Evolutionary conservation across 2,888 invertebrate genomes (phyloP), one percentile per base, ranked within the genome.

Genomic region (Unio pictorum): DNA sequence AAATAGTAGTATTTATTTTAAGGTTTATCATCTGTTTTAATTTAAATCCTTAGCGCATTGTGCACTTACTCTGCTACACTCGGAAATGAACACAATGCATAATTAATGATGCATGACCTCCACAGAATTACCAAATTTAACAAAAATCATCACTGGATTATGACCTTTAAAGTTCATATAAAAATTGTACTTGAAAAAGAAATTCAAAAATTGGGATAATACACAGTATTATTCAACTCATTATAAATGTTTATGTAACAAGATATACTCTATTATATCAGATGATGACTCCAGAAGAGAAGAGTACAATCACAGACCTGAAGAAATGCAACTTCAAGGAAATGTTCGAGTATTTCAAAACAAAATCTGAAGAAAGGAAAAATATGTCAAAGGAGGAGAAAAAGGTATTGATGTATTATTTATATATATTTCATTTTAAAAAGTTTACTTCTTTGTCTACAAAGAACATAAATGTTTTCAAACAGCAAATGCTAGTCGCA

Each of bases 281-380:
- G 91, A 84, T 93, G 3, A 99, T 99, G 99, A 96, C 95, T 0
- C 92, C 93, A 20, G 93, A 94, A 74, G 99, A 99, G 91, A 92
- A 93, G 76, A 93, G 94, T 77, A 92, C 93, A 66, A 98, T 99
- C 62, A 95, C 94, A 69, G 96, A 98, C 91, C 92, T 99, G 79
- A 93, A 92, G 61, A 97, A 97, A 89, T 99, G 99, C 91, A 95
- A 99, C 91, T 99, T 99, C 90, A 94, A 93, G 81, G 93, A 95
- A 85, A 96, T 99, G 93, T 93, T 94, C 84, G 93, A 94, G 1
- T 97, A 94, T 90, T 90, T 87, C 89, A 91, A 93, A 87, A 93
- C 94, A 84, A 89, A 91, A 74, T 23, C 23, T 23, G 99, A 99
- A 89, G 93, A 93, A 78, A 94, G 97, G 74, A 96, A 96, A 88